Conservation (phyloP, 2,888 invertebrate genomes). For the Branchellion lobata region DNA sequence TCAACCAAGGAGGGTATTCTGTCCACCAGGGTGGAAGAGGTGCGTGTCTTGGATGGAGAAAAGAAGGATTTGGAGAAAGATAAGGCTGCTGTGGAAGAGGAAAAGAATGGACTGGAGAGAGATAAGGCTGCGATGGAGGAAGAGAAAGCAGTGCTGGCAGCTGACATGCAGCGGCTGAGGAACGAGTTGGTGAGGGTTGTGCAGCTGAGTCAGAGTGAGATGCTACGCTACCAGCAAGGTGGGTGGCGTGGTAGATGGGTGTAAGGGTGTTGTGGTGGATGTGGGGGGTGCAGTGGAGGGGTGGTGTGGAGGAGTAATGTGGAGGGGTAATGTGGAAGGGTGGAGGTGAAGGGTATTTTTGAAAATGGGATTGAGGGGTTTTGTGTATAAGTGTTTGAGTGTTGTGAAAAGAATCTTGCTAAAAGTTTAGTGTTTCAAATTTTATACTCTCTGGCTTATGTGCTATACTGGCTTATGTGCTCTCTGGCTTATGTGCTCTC, state of each 20-base stretch:
- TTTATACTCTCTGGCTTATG: not conserved
- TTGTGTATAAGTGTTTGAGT: no score
- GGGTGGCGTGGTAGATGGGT: no score
- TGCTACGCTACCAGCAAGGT: not conserved
- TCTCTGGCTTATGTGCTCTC: no score
- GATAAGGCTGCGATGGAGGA: not conserved
- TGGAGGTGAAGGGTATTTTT: no score
- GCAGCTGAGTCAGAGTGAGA: not conserved
- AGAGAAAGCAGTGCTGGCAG: not conserved
- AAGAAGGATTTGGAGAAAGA: not conserved
- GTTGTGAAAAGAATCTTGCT: no score
- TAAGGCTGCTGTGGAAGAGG: not conserved
- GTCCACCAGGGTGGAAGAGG: not conserved
- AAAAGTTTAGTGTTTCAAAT: not conserved
- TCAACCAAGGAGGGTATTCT: not conserved
- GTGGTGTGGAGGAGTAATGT: no score
- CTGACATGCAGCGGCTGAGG: slow-evolving; percentile 9
- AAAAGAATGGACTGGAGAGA: slow-evolving; percentile 7
- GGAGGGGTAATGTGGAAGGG: no score
- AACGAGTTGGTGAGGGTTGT: slow-evolving; percentile 13
- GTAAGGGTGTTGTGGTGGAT: no score
- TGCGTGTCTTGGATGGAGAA: not conserved
- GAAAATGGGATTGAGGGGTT: no score
- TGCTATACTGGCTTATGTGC: no score
- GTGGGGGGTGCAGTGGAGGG: no score